phyloP scores from a whole-genome alignment of 92 coral and sea anemone species.

The Ricordea florida region DNA sequence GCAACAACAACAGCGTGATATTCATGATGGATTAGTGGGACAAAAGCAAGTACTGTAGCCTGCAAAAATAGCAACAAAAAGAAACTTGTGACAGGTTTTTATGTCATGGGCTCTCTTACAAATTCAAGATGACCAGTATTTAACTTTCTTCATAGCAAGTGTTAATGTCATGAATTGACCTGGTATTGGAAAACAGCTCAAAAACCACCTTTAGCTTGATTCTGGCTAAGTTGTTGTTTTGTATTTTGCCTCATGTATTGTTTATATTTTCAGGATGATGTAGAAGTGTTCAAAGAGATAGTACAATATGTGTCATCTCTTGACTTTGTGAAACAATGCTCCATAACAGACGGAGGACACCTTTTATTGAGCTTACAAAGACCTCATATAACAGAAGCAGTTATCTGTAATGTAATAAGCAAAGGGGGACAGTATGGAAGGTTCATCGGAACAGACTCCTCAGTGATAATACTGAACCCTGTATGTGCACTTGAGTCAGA shows the following conservation, averaged over 20 bases:
- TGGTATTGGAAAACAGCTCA: too few species aligned
- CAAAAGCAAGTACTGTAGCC: too few species aligned
- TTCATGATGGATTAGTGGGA: too few species aligned
- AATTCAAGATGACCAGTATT: too few species aligned
- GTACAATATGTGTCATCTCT: neutral
- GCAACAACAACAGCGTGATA: too few species aligned
- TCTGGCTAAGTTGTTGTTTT: too few species aligned
- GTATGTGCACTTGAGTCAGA: neutral
- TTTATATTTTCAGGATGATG: conserved; percentile 4
- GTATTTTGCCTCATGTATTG: neutral
- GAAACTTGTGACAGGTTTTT: too few species aligned
- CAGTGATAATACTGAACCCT: neutral
- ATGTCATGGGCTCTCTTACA: too few species aligned
- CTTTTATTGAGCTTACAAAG: conserved; percentile 37
- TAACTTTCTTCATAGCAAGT: too few species aligned
- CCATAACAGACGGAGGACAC: conserved; percentile 39
- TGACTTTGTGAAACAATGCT: conserved; percentile 21
- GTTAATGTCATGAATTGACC: too few species aligned
- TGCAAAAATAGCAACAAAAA: too few species aligned
- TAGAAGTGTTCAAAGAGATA: neutral
- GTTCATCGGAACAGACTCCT: neutral
- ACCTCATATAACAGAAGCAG: conserved; percentile 6
- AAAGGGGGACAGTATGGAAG: conserved; percentile 31
- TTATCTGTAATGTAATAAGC: conserved; percentile 23
- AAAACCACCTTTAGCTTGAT: too few species aligned